These are phyloP conservation scores for Ceuthmochares aereus DNA, from an alignment of 2,113 vertebrate species.

Conservation along the genomic window DNA sequence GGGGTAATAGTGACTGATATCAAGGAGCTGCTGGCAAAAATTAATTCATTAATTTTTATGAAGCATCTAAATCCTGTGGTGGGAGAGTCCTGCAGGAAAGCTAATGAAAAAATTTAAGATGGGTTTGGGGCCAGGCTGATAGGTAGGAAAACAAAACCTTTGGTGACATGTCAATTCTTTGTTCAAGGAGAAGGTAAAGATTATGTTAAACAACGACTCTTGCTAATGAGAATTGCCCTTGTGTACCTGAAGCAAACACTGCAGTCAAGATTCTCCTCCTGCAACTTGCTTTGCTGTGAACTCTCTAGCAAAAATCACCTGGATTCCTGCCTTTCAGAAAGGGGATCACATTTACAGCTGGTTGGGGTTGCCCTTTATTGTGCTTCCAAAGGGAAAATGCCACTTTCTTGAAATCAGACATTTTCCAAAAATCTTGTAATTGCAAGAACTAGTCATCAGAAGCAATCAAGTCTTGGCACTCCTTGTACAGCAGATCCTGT, in stretches of 20 bases:
- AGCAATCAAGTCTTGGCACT: neutral
- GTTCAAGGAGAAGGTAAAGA: slow-evolving; percentile 17
- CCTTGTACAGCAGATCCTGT: neutral
- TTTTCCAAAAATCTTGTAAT: slow-evolving; percentile 25
- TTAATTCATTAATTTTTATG: slow-evolving; percentile 24
- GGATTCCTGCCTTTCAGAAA: neutral
- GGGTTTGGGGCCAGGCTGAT: neutral
- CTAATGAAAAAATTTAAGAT: slow-evolving; percentile 7
- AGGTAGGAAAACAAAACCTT: neutral
- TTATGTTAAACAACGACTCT: slow-evolving; percentile 17
- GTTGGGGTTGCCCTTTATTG: neutral
- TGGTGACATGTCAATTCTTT: neutral
- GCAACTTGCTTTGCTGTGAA: neutral
- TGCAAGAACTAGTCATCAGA: neutral
- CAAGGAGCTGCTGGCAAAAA: neutral
- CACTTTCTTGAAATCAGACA: neutral
- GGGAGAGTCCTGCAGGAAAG: neutral
- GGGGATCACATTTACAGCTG: neutral
- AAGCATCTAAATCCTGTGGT: neutral
- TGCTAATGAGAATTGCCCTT: neutral
- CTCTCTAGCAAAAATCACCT: neutral
- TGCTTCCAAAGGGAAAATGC: neutral
- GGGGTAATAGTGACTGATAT: neutral
- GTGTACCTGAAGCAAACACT: slow-evolving; percentile 22
- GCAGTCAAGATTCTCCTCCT: slow-evolving; percentile 1